Conservation (phyloP, 1,140 invertebrate species). For the Monomorium pharaonis region DNA sequence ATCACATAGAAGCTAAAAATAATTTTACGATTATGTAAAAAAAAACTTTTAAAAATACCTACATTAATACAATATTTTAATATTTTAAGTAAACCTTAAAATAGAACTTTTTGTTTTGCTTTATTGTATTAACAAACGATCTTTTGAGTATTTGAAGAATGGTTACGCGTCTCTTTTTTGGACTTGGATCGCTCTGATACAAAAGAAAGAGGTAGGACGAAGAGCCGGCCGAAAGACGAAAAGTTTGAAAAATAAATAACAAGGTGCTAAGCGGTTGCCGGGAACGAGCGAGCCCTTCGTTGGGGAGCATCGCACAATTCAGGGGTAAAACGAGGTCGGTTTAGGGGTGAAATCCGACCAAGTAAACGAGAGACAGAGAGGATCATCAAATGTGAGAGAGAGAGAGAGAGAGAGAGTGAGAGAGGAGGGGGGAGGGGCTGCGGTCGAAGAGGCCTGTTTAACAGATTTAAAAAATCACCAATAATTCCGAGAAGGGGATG, state of each 20-base stretch:
- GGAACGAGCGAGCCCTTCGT: conserved; percentile 60
- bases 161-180: neutral
- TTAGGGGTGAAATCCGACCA: conserved; percentile 46
- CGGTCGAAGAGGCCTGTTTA: conserved; percentile 84
- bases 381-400: neutral
- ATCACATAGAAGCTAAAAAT: neutral
- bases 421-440: conserved; percentile 69
- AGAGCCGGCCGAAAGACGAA: conserved; percentile 51
- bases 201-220: conserved; percentile 25
- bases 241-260: conserved; percentile 85
- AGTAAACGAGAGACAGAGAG: conserved; percentile 62
- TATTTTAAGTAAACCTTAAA: neutral
- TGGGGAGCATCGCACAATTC: neutral
- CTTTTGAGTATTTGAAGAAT: conserved; percentile 4
- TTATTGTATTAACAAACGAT: neutral
- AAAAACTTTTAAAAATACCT: neutral
- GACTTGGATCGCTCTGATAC: conserved; percentile 6
- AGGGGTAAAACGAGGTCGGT: neutral
- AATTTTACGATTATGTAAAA: neutral
- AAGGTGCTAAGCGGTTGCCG: conserved; percentile 79
- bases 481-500: conserved; percentile 61
- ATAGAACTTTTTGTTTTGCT: neutral
- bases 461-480: conserved; percentile 84
- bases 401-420: neutral
- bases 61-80: neutral